A percentile compares a stretch with the other conserved stretches of the same genome.
These are phyloP conservation scores for Hypomesus transpacificus DNA, from an alignment of 2,113 vertebrate genomes.

Conservation along the genomic window DNA sequence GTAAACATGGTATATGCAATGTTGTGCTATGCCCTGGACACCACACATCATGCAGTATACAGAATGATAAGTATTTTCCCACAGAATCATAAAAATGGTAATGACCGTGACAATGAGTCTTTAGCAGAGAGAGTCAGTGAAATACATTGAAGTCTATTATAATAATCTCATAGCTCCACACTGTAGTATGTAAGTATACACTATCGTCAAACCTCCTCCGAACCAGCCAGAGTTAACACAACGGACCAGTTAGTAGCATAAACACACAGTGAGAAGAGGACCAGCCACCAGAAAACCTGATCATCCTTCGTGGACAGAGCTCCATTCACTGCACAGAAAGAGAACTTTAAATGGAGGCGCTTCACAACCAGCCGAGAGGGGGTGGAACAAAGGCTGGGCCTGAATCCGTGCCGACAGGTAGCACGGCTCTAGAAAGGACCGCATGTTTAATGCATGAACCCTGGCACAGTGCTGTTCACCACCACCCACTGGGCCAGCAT, in stretches of 20 bases:
- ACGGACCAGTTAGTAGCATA: constrained; percentile 20
- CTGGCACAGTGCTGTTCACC: not conserved
- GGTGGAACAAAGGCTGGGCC: constrained; percentile 10
- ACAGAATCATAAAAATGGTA: not conserved
- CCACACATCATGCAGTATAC: not conserved
- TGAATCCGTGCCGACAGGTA: not conserved
- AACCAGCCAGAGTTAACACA: too few species aligned
- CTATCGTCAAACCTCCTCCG: too few species aligned
- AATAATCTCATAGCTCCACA: too few species aligned
- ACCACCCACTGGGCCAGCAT: not conserved
- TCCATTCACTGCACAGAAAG: not conserved
- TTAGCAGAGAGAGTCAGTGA: too few species aligned
- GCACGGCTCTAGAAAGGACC: not conserved
- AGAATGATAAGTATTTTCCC: not conserved
- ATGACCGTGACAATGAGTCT: not conserved
- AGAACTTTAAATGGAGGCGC: not conserved
- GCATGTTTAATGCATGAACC: not conserved
- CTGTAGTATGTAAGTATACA: too few species aligned
- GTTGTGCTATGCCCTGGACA: too few species aligned
- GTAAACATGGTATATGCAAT: not conserved
- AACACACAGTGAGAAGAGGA: constrained; percentile 21
- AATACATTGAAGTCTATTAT: too few species aligned
- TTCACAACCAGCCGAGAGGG: constrained; percentile 18
- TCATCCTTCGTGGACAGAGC: constrained; percentile 20
- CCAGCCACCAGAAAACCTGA: constrained; percentile 35